Conservation (phyloP, 2,797 vertebrate genomes). For the Acanthurus lineatus region DNA sequence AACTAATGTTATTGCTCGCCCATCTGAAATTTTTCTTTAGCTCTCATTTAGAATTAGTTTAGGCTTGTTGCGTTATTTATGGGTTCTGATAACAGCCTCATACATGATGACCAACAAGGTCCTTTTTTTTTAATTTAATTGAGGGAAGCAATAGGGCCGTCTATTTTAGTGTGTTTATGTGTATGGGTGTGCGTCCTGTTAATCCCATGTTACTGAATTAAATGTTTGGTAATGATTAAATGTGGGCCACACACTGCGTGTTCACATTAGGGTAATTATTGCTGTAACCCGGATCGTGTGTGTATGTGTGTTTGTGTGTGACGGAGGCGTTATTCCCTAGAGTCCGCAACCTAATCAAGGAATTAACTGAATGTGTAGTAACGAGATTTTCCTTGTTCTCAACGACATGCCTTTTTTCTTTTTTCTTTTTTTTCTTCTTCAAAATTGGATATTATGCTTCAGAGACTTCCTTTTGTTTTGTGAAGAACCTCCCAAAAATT, state of each 20-base stretch:
- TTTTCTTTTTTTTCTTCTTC: constrained; percentile 20
- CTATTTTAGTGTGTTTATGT: not conserved
- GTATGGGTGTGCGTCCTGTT: constrained; percentile 14
- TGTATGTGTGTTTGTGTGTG: constrained; percentile 23
- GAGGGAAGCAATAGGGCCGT: not conserved
- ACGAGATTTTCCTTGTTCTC: constrained; percentile 29
- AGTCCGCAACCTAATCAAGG: constrained; percentile 67
- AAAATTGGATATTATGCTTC: constrained; percentile 11
- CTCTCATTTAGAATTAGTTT: constrained; percentile 7
- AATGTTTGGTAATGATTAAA: constrained; percentile 77
- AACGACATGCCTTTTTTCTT: constrained; percentile 27
- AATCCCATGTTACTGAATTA: constrained; percentile 66
- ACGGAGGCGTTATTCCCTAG: constrained; percentile 52
- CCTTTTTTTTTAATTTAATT: constrained; percentile 49
- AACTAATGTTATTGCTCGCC: not conserved
- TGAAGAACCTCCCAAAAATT: constrained; percentile 30
- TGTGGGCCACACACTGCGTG: constrained; percentile 50
- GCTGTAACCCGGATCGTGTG: constrained; percentile 43
- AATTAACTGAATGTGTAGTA: constrained; percentile 59
- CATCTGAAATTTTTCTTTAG: not conserved
- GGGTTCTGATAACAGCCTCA: constrained; percentile 12
- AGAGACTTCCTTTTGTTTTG: constrained; percentile 49
- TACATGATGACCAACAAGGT: constrained; percentile 26
- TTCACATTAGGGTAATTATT: constrained; percentile 76
- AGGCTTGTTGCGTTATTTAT: constrained; percentile 35